Conservation (phyloP, 2,888 invertebrate species). For the Phyto melanocephala region DNA sequence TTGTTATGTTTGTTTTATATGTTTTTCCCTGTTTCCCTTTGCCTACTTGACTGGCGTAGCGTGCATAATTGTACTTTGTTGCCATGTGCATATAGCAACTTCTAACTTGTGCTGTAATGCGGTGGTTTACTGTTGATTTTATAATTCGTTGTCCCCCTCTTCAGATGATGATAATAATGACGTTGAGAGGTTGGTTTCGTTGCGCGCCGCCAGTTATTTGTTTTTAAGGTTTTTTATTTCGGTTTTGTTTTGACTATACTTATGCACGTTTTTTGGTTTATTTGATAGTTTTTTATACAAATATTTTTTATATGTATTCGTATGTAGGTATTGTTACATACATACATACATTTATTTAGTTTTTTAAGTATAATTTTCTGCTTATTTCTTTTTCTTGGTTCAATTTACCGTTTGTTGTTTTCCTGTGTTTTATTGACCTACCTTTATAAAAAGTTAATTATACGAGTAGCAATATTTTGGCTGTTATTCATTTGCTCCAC, state of each 20-base stretch:
- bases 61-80: conserved; percentile 12
- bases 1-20: background rate
- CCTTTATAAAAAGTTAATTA: conserved; percentile 44
- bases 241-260: background rate
- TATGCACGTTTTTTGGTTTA: conserved; percentile 15
- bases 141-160: conserved; percentile 15
- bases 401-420: conserved; percentile 25
- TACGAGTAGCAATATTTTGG: background rate
- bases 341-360: background rate
- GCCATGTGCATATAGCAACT: background rate
- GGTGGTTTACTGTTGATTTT: conserved; percentile 37
- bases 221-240: conserved; percentile 31
- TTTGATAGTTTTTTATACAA: conserved; percentile 20
- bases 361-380: background rate
- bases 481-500: background rate
- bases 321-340: no score
- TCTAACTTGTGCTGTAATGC: conserved; percentile 14
- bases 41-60: conserved; percentile 26
- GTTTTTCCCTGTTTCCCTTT: background rate
- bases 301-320: no score
- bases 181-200: conserved; percentile 27
- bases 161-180: background rate
- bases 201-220: conserved; percentile 28
- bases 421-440: conserved; percentile 58
- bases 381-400: background rate